These are phyloP conservation scores for Leptopilina syphax DNA, from an alignment of 2,888 invertebrate species.

Conservation along the genomic window DNA sequence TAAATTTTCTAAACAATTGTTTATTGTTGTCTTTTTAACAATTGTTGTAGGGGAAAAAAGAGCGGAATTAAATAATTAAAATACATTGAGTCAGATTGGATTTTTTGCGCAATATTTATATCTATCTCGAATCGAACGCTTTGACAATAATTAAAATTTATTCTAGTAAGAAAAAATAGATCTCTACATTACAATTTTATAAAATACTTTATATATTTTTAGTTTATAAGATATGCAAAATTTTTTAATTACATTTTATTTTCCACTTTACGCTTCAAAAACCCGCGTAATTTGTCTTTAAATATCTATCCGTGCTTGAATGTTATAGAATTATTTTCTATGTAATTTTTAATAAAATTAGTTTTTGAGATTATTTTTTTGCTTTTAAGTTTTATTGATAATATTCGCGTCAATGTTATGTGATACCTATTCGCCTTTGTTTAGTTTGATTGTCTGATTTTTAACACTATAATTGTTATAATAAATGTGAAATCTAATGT, in stretches of 20 bases:
- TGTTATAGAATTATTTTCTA: conserved; percentile 36
- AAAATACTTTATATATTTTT: conserved; percentile 3
- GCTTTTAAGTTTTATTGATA: not conserved
- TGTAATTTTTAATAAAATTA: conserved; percentile 19
- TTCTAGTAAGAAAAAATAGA: conserved; percentile 14
- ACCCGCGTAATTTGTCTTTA: conserved; percentile 14
- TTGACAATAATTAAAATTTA: conserved; percentile 7
- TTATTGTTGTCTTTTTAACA: no score
- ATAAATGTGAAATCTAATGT: conserved; percentile 73
- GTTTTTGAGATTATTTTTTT: conserved; percentile 27
- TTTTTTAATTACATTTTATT: not conserved
- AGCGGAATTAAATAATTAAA: not conserved
- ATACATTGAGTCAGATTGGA: not conserved
- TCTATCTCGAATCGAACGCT: not conserved
- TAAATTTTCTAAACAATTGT: no score
- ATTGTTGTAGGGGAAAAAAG: not conserved
- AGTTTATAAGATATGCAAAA: conserved; percentile 27
- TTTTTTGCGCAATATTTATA: conserved; percentile 2
- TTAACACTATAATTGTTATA: conserved; percentile 40
- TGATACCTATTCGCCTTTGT: conserved; percentile 33
- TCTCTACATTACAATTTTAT: conserved; percentile 17
- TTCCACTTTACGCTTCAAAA: conserved; percentile 17
- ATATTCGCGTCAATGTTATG: conserved; percentile 31
- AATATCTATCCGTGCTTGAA: conserved; percentile 38
- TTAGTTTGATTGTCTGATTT: conserved; percentile 37